A percentile compares a stretch with the other conserved stretches of the same genome.
Evolutionary conservation across 2,113 vertebrate genomes (phyloP).

Genomic region (Lepidothrix coronata): DNA sequence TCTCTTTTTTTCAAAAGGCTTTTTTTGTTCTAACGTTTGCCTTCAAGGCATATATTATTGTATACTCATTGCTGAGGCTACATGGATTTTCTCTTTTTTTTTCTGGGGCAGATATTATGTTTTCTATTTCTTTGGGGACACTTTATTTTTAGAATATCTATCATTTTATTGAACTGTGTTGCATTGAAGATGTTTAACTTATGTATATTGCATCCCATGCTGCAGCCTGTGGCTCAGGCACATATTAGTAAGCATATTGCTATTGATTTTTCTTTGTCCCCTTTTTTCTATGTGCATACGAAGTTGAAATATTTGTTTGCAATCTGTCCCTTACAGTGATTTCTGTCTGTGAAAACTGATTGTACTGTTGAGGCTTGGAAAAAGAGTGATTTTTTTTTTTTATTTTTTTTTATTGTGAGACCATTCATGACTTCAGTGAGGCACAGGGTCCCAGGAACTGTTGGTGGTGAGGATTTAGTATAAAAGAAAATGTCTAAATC

Average conservation of each 20-base stretch:
- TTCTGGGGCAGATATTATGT: not conserved
- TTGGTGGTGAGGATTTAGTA: not conserved
- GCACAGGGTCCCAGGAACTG: not conserved
- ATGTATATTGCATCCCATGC: slow-evolving; percentile 28
- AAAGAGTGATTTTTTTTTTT: not conserved
- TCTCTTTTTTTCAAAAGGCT: accelerated
- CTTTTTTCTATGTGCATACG: not conserved
- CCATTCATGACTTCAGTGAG: not conserved
- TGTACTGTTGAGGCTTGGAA: not conserved
- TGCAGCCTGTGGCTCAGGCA: slow-evolving; percentile 33
- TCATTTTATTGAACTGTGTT: slow-evolving; percentile 33
- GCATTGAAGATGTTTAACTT: slow-evolving; percentile 13
- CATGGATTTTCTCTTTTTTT: not conserved
- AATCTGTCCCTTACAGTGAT: not conserved
- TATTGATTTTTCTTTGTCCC: slow-evolving; percentile 51
- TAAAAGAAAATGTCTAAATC: not conserved
- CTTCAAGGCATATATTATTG: not conserved
- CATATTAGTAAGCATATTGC: slow-evolving; percentile 49
- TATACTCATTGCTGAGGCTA: not conserved
- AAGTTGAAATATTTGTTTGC: slow-evolving; percentile 38
- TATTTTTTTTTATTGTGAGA: not conserved
- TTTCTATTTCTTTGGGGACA: slow-evolving; percentile 13
- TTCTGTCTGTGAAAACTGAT: not conserved
- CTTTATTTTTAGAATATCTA: slow-evolving; percentile 48
- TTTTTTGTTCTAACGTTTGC: not conserved